phyloP scores from a whole-genome alignment of 2,888 invertebrate genomes.

The Oasisia sp. region DNA sequence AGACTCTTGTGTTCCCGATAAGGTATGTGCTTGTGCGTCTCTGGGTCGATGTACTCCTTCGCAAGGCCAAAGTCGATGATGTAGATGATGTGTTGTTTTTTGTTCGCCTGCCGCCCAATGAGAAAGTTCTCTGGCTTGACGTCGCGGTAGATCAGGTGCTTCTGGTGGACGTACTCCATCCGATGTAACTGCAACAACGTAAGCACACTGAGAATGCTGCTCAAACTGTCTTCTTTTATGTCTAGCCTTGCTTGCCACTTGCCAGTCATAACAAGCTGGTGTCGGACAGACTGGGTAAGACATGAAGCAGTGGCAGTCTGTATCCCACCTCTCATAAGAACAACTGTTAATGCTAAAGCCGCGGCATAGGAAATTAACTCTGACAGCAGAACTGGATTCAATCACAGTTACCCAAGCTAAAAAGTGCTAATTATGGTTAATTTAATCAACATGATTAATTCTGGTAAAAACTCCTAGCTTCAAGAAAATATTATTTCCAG shows the following conservation, averaged over 20 bases:
- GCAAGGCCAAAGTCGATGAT: constrained; percentile 99
- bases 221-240: background rate
- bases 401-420: too few relatives aligned
- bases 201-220: background rate
- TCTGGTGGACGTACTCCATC: constrained; percentile 99
- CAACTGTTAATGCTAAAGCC: background rate
- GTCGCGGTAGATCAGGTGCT: constrained; percentile 98
- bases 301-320: background rate
- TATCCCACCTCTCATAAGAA: background rate
- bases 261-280: background rate
- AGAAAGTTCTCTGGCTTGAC: constrained; percentile 99
- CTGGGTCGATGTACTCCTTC: constrained; percentile 99
- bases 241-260: background rate
- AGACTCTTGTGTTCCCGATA: constrained; percentile 99
- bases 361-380: background rate
- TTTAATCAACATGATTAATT: too few relatives aligned
- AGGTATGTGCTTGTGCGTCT: constrained; percentile 93
- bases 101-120: constrained; percentile 95
- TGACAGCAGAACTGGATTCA: too few relatives aligned
- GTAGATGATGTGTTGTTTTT: constrained; percentile 98
- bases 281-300: background rate
- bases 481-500: too few relatives aligned
- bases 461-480: too few relatives aligned
- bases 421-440: too few relatives aligned
- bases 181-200: constrained; percentile 82